Conservation (phyloP, 2,113 vertebrate genomes). For the Brachirus orientalis region DNA sequence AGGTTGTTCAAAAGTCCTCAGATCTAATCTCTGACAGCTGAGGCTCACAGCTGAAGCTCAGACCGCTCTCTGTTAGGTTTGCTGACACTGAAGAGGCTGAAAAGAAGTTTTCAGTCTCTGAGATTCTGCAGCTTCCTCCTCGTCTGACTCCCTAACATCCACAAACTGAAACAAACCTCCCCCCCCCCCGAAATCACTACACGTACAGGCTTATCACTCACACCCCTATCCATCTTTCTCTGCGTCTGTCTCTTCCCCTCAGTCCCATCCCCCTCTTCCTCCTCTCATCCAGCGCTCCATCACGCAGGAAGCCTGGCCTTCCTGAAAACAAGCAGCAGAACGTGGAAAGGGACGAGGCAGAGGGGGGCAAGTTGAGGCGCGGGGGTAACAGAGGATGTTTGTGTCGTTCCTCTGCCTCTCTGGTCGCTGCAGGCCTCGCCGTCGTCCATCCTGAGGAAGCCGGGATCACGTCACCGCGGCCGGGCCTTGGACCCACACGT, state of each 20-base stretch:
- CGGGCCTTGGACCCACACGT: constrained; percentile 50
- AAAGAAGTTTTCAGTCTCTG: constrained; percentile 2
- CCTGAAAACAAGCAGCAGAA: constrained; percentile 66
- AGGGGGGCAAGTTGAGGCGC: constrained; percentile 43
- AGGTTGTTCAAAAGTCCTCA: not conserved
- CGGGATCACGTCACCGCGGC: constrained; percentile 68
- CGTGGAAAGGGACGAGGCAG: constrained; percentile 72
- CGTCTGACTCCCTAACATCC: not conserved
- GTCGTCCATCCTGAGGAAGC: constrained; percentile 83
- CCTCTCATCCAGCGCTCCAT: constrained; percentile 61
- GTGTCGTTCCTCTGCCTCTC: constrained; percentile 67
- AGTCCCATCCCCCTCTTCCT: constrained; percentile 63
- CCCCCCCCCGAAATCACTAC: constrained; percentile 12
- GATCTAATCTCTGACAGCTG: not conserved
- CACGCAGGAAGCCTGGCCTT: constrained; percentile 73
- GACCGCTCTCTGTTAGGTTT: constrained; percentile 4
- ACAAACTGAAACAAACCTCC: not conserved
- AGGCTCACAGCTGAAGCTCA: not conserved
- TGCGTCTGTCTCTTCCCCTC: constrained; percentile 54
- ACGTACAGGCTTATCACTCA: constrained; percentile 7
- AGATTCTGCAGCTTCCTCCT: not conserved
- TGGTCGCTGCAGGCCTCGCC: constrained; percentile 64
- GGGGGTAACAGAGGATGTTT: constrained; percentile 82
- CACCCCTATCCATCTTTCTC: constrained; percentile 44
- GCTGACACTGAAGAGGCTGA: not conserved